phyloP scores from a whole-genome alignment of 2,113 vertebrate genomes.

The Salminus brasiliensis region DNA sequence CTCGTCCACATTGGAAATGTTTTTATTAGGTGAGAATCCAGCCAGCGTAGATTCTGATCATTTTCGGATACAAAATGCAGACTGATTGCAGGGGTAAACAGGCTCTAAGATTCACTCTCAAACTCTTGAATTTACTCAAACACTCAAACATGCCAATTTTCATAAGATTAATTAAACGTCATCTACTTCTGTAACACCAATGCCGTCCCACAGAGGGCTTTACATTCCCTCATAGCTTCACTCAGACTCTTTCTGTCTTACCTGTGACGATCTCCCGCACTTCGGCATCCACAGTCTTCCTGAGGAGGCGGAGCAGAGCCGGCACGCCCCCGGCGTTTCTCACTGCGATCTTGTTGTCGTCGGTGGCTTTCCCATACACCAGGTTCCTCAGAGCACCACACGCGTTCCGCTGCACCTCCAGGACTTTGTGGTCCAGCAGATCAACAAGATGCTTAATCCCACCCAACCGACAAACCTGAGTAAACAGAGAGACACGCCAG shows the following conservation, averaged over 20 bases:
- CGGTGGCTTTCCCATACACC: constrained; percentile 92
- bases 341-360: constrained; percentile 95
- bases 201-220: too few relatives aligned
- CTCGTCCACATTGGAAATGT: too few relatives aligned
- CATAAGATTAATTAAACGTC: too few relatives aligned
- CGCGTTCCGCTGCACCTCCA: constrained; percentile 95
- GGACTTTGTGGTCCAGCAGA: constrained; percentile 90
- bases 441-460: constrained; percentile 97
- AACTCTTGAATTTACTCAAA: too few relatives aligned
- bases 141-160: too few relatives aligned
- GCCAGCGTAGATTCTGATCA: too few relatives aligned
- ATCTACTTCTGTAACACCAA: too few relatives aligned
- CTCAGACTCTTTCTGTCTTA: constrained; percentile 59
- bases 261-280: constrained; percentile 95
- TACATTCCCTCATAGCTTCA: background rate
- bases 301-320: constrained; percentile 88
- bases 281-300: constrained; percentile 92
- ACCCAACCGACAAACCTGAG: constrained; percentile 89
- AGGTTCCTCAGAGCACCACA: constrained; percentile 94
- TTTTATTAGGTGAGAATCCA: too few relatives aligned
- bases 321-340: constrained; percentile 93
- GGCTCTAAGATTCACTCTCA: too few relatives aligned
- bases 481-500: background rate
- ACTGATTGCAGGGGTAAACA: too few relatives aligned
- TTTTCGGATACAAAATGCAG: too few relatives aligned